Base-by-base conservation (phyloP, 2,797 vertebrate genomes). In the Micromesistius poutassou region DNA sequence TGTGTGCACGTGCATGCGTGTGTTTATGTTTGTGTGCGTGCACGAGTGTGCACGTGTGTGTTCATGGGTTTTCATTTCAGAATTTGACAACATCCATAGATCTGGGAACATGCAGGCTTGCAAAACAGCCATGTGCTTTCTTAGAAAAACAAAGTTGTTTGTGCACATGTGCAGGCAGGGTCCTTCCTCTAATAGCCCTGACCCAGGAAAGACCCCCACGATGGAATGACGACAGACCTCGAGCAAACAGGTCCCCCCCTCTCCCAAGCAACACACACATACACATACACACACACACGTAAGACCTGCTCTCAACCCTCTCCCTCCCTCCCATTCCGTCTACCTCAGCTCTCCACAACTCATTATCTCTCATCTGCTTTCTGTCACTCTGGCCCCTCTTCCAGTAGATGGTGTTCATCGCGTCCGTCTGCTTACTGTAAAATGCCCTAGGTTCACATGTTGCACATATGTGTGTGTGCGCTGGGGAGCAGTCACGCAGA, bases 181-280 rank as follows among this genome's bases (percentile, higher is more conserved):
- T 83, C 78, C 6, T 30, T 84, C 77, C 79, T 66, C 81, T 72
- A 55, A 86, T 81, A 88, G 79, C 87, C 90, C 82, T 92, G 89
- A 92, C 73, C 72, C 55, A 25, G 55, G 55, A 62, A 10, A 25
- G 55, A 62, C 55, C 55, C 55, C 55, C 55, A 25, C 7, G 22
- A n/a, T 62, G 55, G 55, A 62, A 62, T 62, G 55, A 62, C 55
- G 55, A 25, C 55, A 62, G 55, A 62, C 55, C 55, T 62, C 22
- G 55, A 62, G 55, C 55, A 62, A 62, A 62, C 55, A 62, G 55
- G 46, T 55, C 46, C 46, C 46, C 46, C 19, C 46, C 46, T 5
- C 12, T 19, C 42, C 14, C 13, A 3, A 19, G 16, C 42, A 19
- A 19, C 46, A 22, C 55, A 55, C 55, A 62, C n/a, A 62, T 9